Conservation (phyloP, 2,797 vertebrate species). For the Micrastur ruficollis region DNA sequence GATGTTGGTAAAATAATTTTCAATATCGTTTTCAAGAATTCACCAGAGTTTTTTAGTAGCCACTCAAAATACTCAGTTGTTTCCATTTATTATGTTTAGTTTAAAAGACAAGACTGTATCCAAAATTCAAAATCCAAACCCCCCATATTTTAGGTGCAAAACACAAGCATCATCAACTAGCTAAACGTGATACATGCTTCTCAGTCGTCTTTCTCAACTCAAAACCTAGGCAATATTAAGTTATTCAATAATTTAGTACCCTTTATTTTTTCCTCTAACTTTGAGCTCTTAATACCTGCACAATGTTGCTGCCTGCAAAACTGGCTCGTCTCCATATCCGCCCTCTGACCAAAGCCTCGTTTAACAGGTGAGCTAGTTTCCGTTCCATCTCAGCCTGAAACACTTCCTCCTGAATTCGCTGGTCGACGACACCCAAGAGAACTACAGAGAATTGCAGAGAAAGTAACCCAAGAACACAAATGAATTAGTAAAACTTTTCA, state of each 20-base stretch:
- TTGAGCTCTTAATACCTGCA: conserved; percentile 82
- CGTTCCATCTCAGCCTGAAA: conserved; percentile 92
- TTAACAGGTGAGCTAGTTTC: conserved; percentile 88
- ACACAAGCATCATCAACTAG: neutral
- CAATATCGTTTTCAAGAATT: neutral
- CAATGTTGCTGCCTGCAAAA: conserved; percentile 82
- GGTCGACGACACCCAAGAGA: conserved; percentile 88
- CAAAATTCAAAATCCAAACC: neutral
- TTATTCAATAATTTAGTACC: neutral
- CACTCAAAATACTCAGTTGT: neutral
- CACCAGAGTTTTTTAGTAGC: neutral
- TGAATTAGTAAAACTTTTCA: neutral
- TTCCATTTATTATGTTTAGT: neutral
- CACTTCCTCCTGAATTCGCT: conserved; percentile 83
- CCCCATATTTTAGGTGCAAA: neutral
- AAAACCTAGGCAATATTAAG: neutral
- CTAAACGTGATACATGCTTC: rapidly evolving
- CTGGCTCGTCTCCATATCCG: conserved; percentile 90
- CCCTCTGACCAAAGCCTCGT: conserved; percentile 82
- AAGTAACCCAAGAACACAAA: neutral
- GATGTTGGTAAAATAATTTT: neutral
- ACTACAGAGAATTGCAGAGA: conserved; percentile 72
- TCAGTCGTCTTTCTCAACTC: neutral
- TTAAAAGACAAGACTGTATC: neutral
- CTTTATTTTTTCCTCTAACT: neutral